Evolutionary conservation across 2,113 vertebrate genomes (phyloP).

Genomic region (Otis tarda): DNA sequence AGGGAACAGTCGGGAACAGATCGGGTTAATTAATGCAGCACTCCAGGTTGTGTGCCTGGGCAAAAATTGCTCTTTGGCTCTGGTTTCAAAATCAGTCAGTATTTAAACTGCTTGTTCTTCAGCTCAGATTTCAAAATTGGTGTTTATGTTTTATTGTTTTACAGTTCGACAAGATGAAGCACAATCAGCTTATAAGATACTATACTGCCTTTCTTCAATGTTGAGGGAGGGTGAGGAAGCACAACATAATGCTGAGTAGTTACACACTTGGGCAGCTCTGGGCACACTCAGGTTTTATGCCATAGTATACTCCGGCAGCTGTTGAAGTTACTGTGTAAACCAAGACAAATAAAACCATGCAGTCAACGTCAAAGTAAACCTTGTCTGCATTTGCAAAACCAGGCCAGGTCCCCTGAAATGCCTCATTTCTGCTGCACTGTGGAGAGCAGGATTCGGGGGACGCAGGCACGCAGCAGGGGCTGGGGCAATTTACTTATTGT

Average conservation of each 20-base stretch:
- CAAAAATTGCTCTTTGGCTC: neutral
- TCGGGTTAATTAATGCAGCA: constrained; percentile 15
- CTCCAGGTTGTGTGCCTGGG: neutral
- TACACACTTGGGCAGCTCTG: neutral
- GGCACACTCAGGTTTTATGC: constrained; percentile 2
- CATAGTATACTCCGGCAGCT: neutral
- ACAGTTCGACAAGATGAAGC: constrained; percentile 29
- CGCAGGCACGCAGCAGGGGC: rapidly evolving
- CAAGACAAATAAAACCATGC: neutral
- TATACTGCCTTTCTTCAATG: neutral
- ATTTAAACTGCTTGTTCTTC: neutral
- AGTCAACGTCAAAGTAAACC: neutral
- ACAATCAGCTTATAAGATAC: constrained; percentile 26
- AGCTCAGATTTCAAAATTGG: constrained; percentile 26
- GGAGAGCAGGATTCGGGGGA: neutral
- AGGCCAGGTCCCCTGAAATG: neutral
- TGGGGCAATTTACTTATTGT: neutral
- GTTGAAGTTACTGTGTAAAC: neutral
- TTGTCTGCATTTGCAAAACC: neutral
- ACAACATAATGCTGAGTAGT: neutral
- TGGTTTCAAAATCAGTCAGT: constrained; percentile 18
- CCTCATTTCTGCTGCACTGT: neutral
- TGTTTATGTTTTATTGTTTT: constrained; percentile 32
- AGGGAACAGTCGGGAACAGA: constrained; percentile 26
- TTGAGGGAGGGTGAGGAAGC: neutral